Percentiles rank a stretch among this genome's conserved stretches.
These are phyloP conservation scores for Standfussiana lucernea DNA, from an alignment of 2,888 invertebrate species.

Conservation along the genomic window DNA sequence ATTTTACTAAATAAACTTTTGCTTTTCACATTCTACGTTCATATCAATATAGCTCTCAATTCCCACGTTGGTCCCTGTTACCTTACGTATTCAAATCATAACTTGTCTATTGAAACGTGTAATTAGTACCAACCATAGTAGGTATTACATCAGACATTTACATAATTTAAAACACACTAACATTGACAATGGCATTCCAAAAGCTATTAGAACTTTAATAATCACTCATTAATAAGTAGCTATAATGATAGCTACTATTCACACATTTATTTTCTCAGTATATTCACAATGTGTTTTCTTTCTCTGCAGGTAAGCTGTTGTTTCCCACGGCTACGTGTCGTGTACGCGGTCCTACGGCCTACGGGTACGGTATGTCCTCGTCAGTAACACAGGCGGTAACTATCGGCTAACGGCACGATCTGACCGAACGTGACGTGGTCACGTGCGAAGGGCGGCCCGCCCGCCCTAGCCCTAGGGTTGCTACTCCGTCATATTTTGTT, in stretches of 20 bases:
- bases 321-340: slow-evolving; percentile 23
- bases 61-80: neutral
- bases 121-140: neutral
- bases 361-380: slow-evolving; percentile 37
- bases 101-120: neutral
- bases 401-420: slow-evolving; percentile 17
- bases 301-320: slow-evolving; percentile 54
- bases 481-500: neutral
- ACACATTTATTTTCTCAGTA: slow-evolving; percentile 15
- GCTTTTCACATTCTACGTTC: neutral
- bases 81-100: neutral
- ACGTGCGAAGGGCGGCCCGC: slow-evolving; percentile 19
- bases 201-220: slow-evolving; percentile 6
- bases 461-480: slow-evolving; percentile 10
- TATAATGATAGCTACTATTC: neutral
- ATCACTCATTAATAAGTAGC: slow-evolving; percentile 9
- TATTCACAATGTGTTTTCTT: slow-evolving; percentile 18
- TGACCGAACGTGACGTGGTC: slow-evolving; percentile 1
- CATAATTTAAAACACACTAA: neutral
- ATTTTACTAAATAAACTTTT: neutral
- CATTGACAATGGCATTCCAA: slow-evolving; percentile 9
- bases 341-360: neutral
- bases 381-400: slow-evolving; percentile 7
- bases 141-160: slow-evolving; percentile 2
- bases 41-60: neutral